These are phyloP conservation scores for Fringilla coelebs DNA, from an alignment of 2,797 vertebrate species.

Conservation along the genomic window DNA sequence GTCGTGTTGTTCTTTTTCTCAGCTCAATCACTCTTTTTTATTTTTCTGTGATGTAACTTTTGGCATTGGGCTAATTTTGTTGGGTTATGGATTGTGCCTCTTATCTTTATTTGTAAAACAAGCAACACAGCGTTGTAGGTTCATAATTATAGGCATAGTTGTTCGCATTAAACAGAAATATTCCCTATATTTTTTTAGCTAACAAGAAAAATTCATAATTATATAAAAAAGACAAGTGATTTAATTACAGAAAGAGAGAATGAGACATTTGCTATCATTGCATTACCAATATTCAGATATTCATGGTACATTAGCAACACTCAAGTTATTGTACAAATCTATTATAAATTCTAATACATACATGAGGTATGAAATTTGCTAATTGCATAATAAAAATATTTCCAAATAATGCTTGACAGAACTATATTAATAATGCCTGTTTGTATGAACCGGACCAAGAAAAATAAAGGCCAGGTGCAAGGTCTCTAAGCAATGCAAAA, in stretches of 20 bases:
- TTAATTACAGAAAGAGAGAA: neutral
- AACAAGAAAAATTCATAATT: neutral
- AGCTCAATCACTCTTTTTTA: neutral
- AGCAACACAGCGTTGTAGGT: neutral
- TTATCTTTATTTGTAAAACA: neutral
- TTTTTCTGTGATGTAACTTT: neutral
- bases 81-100: neutral
- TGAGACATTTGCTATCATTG: neutral
- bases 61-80: neutral
- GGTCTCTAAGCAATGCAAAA: neutral
- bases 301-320: neutral
- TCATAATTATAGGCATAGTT: neutral
- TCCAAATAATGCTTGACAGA: neutral
- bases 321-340: neutral
- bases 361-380: neutral
- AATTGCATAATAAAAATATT: neutral
- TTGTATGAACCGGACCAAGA: neutral
- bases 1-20: fast-evolving
- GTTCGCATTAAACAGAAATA: neutral
- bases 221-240: neutral
- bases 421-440: neutral
- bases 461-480: neutral
- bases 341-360: neutral
- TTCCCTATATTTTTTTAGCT: neutral
- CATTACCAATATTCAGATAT: neutral